phyloP scores from a whole-genome alignment of 2,113 vertebrate genomes.

The Pangasianodon hypophthalmus region DNA sequence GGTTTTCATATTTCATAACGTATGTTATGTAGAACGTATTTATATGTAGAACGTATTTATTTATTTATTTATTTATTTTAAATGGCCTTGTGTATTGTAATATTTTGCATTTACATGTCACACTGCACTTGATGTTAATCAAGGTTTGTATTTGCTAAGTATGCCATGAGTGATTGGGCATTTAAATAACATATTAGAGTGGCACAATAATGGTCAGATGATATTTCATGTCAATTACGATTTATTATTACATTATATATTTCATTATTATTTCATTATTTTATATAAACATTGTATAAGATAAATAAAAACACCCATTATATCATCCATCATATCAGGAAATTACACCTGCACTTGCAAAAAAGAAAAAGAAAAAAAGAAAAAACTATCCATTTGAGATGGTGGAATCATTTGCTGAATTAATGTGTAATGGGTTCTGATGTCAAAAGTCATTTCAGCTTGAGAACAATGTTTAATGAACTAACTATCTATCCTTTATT shows the following conservation, averaged over 20 bases:
- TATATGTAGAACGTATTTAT: not conserved
- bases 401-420: conserved; percentile 11
- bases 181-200: not conserved
- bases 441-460: conserved; percentile 34
- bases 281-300: not conserved
- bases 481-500: conserved; percentile 49
- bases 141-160: not conserved
- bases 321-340: not conserved
- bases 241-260: not conserved
- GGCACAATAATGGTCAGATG: not conserved
- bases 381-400: not conserved
- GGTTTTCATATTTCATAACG: not conserved
- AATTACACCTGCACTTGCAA: not conserved
- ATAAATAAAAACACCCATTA: not conserved
- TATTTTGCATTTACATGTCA: not conserved
- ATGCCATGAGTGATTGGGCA: not conserved
- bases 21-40: not conserved
- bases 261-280: not conserved
- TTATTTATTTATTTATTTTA: not conserved
- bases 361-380: not conserved
- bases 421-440: conserved; percentile 24
- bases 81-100: not conserved
- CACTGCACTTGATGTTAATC: not conserved
- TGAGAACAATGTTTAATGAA: conserved; percentile 43
- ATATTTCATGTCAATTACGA: not conserved